Evolutionary conservation across 2,797 vertebrate genomes (phyloP), one percentile per base, ranked within the genome.

Genomic region (Rhynchotus rufescens): DNA sequence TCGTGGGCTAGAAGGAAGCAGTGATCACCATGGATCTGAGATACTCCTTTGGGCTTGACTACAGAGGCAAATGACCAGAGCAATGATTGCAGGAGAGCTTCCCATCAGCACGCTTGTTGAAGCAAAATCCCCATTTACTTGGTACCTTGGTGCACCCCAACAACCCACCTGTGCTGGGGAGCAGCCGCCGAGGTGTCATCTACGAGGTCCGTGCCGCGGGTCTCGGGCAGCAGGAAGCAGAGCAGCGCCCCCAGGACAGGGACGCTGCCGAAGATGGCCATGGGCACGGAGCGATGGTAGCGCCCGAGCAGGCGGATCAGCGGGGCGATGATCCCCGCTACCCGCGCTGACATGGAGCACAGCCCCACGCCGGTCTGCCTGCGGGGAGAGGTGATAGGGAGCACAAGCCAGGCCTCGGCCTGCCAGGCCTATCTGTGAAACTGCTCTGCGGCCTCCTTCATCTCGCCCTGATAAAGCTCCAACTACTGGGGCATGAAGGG

Each of bases 321-420:
- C 0, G 99, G 99, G 2, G 98, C 97, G n/a, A 98, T n/a, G 91
- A 99, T 98, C 22, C 98, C 98, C 0, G 96, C 98, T 10, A 98
- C 76, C 44, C 98, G 96, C 0, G 98, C 98, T 11, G 86, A 96
- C 97, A 97, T 98, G 5, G 98, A 97, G 89, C 98, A 98, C 65
- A 99, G 86, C 40, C 98, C 98, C 45, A 98, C 75, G 3, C 98
- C 98, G 0, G 96, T 99, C 94, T 98, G 99, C 96, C 99, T 99
- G 93, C 28, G 1, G 14, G 57, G 15, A 51, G 16, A n/a, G 44
- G 4, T 2, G 4, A 12, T 0, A 1, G 25, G 64, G 60, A 21
- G 9, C 2, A 3, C 1, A 3, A 64, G 62, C 23, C 62, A 14
- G 15, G 42, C 2, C 3, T 22, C 3, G 8, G 21, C 10, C 3